These are phyloP conservation scores for Cerceris ruficornis DNA, from an alignment of 2,888 invertebrate genomes.

Conservation along the genomic window DNA sequence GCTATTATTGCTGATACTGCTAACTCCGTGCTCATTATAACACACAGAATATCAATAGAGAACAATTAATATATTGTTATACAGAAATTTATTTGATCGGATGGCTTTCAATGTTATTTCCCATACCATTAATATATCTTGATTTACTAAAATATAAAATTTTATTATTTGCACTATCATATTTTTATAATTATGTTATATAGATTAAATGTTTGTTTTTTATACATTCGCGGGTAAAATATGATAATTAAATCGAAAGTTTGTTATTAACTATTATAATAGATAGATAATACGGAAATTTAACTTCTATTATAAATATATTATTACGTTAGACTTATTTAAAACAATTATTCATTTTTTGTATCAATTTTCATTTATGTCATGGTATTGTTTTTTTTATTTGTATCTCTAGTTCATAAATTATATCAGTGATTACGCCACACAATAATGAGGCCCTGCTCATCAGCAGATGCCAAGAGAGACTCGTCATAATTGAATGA, in stretches of 20 bases:
- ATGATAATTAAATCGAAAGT: too few species aligned
- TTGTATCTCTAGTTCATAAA: constrained; percentile 52
- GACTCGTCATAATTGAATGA: constrained; percentile 95
- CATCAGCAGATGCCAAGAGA: constrained; percentile 91
- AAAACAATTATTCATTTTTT: not conserved
- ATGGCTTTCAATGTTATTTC: constrained; percentile 41
- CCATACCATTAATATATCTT: constrained; percentile 19
- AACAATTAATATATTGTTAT: constrained; percentile 79
- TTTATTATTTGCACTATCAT: not conserved
- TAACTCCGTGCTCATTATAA: constrained; percentile 63
- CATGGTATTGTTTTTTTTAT: not conserved
- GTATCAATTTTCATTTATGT: not conserved
- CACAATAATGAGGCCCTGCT: constrained; percentile 90
- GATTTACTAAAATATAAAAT: not conserved
- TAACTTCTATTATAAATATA: not conserved
- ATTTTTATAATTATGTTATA: not conserved
- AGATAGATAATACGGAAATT: too few species aligned
- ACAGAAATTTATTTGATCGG: constrained; percentile 55
- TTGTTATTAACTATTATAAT: too few species aligned
- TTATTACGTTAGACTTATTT: not conserved
- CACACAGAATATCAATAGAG: constrained; percentile 69
- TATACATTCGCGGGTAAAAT: not conserved
- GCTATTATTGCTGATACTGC: constrained; percentile 57
- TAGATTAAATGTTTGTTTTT: not conserved
- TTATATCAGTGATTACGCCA: constrained; percentile 83